A percentile compares a stretch with the other conserved stretches of the same genome.
These are phyloP conservation scores for Phrynocephalus guinanensis DNA, from an alignment of 2,797 vertebrate species.

Conservation along the genomic window DNA sequence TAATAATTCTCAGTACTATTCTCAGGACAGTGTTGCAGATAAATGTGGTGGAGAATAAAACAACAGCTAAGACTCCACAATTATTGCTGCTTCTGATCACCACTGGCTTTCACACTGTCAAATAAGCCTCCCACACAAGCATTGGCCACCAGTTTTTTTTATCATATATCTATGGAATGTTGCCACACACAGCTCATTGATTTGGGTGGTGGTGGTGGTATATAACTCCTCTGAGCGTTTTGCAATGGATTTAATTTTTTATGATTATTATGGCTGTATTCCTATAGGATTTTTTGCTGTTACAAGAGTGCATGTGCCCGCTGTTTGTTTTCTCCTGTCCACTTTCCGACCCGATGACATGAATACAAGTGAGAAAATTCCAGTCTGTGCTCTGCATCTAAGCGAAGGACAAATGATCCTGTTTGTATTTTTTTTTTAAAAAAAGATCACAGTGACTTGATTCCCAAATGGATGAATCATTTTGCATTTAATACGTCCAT, in stretches of 20 bases:
- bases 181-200: background rate
- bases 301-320: background rate
- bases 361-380: too few species aligned
- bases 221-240: background rate
- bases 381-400: constrained; percentile 16
- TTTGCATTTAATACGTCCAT: constrained; percentile 61
- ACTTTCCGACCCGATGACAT: background rate
- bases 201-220: background rate
- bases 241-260: background rate
- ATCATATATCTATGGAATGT: too few species aligned
- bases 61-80: too few species aligned
- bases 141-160: too few species aligned
- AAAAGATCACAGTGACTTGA: constrained; percentile 52
- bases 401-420: constrained; percentile 63
- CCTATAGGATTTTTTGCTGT: background rate
- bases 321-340: background rate
- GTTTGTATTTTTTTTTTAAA: constrained; percentile 25
- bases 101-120: too few species aligned
- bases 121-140: too few species aligned
- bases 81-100: too few species aligned
- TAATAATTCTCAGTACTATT: too few species aligned
- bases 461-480: constrained; percentile 70
- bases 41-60: too few species aligned
- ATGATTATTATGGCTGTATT: too few species aligned
- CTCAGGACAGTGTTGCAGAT: too few species aligned